Conservation (phyloP, 1,140 invertebrate genomes). For the Drosophila sturtevanti region DNA sequence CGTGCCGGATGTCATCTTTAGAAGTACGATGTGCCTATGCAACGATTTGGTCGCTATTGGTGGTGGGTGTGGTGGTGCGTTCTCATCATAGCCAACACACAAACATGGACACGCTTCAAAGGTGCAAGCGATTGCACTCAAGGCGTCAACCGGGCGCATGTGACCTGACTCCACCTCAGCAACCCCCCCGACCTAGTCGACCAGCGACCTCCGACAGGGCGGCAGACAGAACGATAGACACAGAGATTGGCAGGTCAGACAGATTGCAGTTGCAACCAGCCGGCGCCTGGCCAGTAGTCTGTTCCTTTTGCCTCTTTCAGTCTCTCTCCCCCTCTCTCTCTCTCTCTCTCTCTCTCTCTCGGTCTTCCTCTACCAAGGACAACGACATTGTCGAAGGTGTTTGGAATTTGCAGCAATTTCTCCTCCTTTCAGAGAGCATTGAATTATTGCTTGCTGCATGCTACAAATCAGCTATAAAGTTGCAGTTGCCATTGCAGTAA, state of each 20-base stretch:
- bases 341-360: conserved; percentile 3
- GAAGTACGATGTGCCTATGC: conserved; percentile 20
- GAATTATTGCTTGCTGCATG: conserved; percentile 76
- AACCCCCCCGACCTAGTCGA: background rate
- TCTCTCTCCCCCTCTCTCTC: conserved; percentile 9
- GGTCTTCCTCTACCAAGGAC: conserved; percentile 17
- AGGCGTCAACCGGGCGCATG: conserved; percentile 61
- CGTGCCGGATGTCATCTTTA: conserved; percentile 6
- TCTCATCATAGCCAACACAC: background rate
- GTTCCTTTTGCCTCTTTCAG: background rate
- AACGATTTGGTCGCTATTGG: conserved; percentile 48
- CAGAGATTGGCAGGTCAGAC: conserved; percentile 55
- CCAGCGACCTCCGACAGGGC: conserved; percentile 13
- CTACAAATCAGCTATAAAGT: conserved; percentile 72
- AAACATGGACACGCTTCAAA: conserved; percentile 72
- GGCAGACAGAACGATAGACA: conserved; percentile 16
- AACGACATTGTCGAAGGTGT: conserved; percentile 67
- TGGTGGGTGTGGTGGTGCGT: conserved; percentile 40
- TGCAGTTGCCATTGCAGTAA: conserved; percentile 21
- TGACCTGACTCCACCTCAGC: conserved; percentile 22
- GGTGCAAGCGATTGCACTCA: conserved; percentile 76
- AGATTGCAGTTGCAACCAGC: conserved; percentile 71
- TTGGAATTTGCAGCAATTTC: conserved; percentile 64
- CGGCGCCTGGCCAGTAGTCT: conserved; percentile 46
- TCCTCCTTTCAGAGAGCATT: conserved; percentile 52